phyloP scores from a whole-genome alignment of 2,113 vertebrate genomes.

The Anhinga anhinga region DNA sequence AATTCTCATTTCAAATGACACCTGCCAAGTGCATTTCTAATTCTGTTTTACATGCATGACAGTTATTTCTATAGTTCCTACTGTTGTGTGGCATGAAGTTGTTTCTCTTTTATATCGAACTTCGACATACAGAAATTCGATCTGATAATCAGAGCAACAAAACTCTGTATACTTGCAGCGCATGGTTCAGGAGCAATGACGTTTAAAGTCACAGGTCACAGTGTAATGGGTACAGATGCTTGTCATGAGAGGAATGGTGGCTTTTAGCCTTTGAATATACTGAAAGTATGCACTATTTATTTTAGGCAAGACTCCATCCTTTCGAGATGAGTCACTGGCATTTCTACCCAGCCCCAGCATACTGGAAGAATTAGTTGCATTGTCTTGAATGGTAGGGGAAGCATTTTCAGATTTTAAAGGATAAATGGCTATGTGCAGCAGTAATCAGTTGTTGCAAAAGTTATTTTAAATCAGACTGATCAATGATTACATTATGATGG shows the following conservation, averaged over 20 bases:
- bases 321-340: background rate
- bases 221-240: background rate
- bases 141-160: background rate
- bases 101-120: background rate
- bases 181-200: background rate
- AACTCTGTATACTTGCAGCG: background rate
- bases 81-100: background rate
- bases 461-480: slow-evolving; percentile 41
- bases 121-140: background rate
- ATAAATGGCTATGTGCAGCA: background rate
- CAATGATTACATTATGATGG: slow-evolving; percentile 2
- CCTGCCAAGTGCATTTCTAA: background rate
- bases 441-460: slow-evolving; percentile 29
- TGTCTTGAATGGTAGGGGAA: slow-evolving; percentile 8
- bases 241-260: background rate
- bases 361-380: slow-evolving; percentile 5
- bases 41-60: background rate
- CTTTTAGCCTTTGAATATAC: background rate
- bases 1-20: background rate
- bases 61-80: background rate
- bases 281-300: background rate
- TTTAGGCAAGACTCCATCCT: background rate
- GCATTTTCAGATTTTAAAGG: slow-evolving; percentile 16
- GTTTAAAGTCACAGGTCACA: background rate
- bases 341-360: background rate